Percentiles rank a stretch among this genome's conserved stretches.
Evolutionary conservation across 1,140 invertebrate genomes (phyloP).

Genomic region (Mycetomoellerius zeteki): DNA sequence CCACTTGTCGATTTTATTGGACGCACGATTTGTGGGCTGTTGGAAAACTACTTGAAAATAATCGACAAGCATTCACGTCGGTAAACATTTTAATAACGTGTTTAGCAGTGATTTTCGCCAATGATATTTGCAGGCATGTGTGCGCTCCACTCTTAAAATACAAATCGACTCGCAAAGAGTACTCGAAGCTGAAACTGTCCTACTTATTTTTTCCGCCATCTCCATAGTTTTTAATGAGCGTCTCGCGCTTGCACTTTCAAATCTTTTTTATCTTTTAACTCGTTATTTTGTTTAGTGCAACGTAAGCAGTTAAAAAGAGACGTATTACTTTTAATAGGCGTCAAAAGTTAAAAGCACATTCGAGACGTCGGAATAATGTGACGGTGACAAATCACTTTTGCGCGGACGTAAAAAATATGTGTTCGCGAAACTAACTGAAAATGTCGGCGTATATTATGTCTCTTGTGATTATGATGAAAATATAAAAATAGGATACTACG

Average conservation of each 20-base stretch:
- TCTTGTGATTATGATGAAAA: constrained; percentile 12
- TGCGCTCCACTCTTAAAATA: neutral
- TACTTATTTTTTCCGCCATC: constrained; percentile 60
- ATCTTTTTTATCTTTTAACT: constrained; percentile 49
- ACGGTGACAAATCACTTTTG: constrained; percentile 21
- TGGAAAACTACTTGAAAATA: constrained; percentile 34
- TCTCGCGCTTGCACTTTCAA: constrained; percentile 36
- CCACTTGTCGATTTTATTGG: constrained; percentile 9
- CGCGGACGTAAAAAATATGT: neutral
- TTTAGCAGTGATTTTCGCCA: neutral
- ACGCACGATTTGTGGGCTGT: neutral
- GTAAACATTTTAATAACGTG: constrained; percentile 21
- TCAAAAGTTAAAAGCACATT: constrained; percentile 56
- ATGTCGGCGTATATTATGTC: neutral
- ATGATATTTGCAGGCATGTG: neutral
- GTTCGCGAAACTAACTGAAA: constrained; percentile 17
- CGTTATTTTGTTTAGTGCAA: constrained; percentile 72
- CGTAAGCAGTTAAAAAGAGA: constrained; percentile 66
- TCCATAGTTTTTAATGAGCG: constrained; percentile 74
- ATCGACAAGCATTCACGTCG: neutral
- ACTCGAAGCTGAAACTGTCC: constrained; percentile 46
- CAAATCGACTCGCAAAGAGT: constrained; percentile 10
- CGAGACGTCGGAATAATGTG: constrained; percentile 35
- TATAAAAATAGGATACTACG: constrained; percentile 21
- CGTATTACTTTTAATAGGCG: constrained; percentile 68